Base-by-base conservation (phyloP, 2,113 vertebrate genomes). In the Saccopteryx leptura region DNA sequence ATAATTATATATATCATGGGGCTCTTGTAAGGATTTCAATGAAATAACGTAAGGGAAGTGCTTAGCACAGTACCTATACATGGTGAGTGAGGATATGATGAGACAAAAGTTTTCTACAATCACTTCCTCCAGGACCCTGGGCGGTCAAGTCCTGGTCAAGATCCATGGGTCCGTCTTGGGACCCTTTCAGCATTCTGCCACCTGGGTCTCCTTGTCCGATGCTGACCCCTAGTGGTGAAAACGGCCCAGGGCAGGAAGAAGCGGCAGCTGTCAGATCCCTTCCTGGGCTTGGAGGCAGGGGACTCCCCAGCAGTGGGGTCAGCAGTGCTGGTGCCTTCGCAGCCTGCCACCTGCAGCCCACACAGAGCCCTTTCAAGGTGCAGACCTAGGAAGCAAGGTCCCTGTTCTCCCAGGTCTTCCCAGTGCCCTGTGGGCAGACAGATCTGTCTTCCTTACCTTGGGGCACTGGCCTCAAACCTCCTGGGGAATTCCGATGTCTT, bases 141-240 rank as follows among this genome's bases (percentile, higher is more conserved):
- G 46, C 31, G 0, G 0, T 14, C 14, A 3, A 4, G 33, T 52
- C 24, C 78, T 13, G 65, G 31, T 0, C 72, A 4, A 71, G 11
- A 17, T 24, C n/a, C 46, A 0, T 0, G n/a, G 7, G 26, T 19
- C 2, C n/a, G 23, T 31, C 28, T 6, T 56, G 28, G 48, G 65
- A 28, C 52, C 83, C 15, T 6, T 9, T 12, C n/a, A 18, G 9
- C 28, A 0, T 4, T 1, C 39, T 15, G 23, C 63, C 2, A 9
- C 58, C 60, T 81, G 56, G 33, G 61, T 88, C 68, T 84, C 94
- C 75, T 60, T 96, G 88, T 92, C n/a, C 66, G 13, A 63, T 54
- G 68, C 96, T 94, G 97, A 81, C 92, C 92, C 96, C 97, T 97
- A 69, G 84, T 82, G 97, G 90, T 78, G 66, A 84, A 54, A 81